Percentiles rank a stretch among this genome's conserved stretches.
phyloP scores from a whole-genome alignment of 1,140 invertebrate species.

The Macrostomum lignano region DNA sequence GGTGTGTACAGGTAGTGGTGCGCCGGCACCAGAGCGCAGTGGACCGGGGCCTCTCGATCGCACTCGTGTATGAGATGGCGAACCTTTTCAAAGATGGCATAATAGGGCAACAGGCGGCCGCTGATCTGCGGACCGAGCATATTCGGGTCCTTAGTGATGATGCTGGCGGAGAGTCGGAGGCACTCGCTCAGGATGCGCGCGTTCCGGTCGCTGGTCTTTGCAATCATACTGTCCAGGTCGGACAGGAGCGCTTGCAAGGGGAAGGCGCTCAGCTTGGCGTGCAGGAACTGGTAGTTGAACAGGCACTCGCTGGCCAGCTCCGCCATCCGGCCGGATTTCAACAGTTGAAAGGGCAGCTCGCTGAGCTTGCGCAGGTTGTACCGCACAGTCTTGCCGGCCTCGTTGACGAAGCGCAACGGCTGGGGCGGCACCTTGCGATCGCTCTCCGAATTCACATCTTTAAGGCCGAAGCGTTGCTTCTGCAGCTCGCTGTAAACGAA shows the following conservation, averaged over 20 bases:
- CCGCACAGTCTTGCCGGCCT: constrained; percentile 31
- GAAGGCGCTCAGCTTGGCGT: constrained; percentile 72
- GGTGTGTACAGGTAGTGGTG: constrained; percentile 86
- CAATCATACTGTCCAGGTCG: constrained; percentile 78
- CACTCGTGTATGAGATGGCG: constrained; percentile 53
- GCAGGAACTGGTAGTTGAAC: constrained; percentile 88
- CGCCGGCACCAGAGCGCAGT: constrained; percentile 61
- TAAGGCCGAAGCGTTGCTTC: constrained; percentile 38
- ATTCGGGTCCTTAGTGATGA: constrained; percentile 58
- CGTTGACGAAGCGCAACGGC: constrained; percentile 61
- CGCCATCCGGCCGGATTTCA: constrained; percentile 56
- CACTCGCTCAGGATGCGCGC: constrained; percentile 75
- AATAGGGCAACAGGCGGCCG: constrained; percentile 50
- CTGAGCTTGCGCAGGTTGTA: constrained; percentile 30
- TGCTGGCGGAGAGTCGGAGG: constrained; percentile 36
- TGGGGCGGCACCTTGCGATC: constrained; percentile 81
- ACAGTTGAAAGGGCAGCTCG: constrained; percentile 71
- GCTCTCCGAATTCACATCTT: constrained; percentile 62
- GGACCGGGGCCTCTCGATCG: constrained; percentile 44
- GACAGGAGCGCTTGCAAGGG: constrained; percentile 61
- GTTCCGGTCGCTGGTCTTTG: constrained; percentile 44
- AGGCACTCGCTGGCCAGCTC: constrained; percentile 71
- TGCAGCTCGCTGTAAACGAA: constrained; percentile 92
- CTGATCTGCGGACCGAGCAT: constrained; percentile 81
- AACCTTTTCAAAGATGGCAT: constrained; percentile 36